phyloP scores from a whole-genome alignment of 2,113 vertebrate genomes.

The Oreotragus oreotragus region DNA sequence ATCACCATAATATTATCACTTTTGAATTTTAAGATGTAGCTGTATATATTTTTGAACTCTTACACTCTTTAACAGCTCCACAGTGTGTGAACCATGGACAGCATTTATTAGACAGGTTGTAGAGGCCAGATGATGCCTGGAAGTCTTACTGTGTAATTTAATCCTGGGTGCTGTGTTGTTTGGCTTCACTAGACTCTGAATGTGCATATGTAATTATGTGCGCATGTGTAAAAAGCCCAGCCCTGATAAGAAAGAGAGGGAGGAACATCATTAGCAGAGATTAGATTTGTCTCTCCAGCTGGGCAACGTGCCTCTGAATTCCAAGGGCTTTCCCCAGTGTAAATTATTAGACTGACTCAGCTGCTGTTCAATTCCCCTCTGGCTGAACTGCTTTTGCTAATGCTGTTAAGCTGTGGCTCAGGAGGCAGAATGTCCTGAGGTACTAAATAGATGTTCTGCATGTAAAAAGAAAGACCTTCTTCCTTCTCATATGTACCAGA shows the following conservation, averaged over 20 bases:
- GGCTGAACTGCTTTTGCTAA: slow-evolving; percentile 30
- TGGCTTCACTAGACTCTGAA: neutral
- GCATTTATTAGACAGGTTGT: slow-evolving; percentile 27
- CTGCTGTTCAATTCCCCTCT: slow-evolving; percentile 25
- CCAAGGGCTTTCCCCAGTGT: slow-evolving; percentile 65
- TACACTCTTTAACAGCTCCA: neutral
- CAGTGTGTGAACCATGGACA: neutral
- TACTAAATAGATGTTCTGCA: slow-evolving; percentile 19
- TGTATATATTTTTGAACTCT: slow-evolving; percentile 12
- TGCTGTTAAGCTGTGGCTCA: slow-evolving; percentile 24
- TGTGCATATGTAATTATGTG: slow-evolving; percentile 48
- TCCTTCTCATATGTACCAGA: neutral
- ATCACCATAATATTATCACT: neutral
- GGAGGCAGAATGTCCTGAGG: neutral
- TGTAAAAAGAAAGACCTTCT: neutral
- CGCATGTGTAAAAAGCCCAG: slow-evolving; percentile 36
- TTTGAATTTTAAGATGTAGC: neutral
- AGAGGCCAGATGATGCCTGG: slow-evolving; percentile 31
- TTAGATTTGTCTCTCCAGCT: slow-evolving; percentile 56
- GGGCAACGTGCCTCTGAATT: slow-evolving; percentile 64
- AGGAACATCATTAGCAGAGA: slow-evolving; percentile 58
- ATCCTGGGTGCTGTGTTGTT: neutral
- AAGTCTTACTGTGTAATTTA: slow-evolving; percentile 64
- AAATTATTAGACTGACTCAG: slow-evolving; percentile 46
- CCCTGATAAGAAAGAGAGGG: slow-evolving; percentile 28